Base-by-base conservation (phyloP, 2,797 vertebrate genomes). In the Channallabes apus region DNA sequence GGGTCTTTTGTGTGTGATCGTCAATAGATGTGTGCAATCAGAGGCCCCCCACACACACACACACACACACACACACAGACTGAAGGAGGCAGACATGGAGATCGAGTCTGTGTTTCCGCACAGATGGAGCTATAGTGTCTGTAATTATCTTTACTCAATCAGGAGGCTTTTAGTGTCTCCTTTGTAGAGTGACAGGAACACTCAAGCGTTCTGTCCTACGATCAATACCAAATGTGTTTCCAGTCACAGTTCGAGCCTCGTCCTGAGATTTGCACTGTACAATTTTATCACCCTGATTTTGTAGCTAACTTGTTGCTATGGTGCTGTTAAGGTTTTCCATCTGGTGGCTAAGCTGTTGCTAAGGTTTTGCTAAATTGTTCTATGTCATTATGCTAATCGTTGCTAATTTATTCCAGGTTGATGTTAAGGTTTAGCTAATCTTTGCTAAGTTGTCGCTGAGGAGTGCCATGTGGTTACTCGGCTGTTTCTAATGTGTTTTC, bases 141-240 rank as follows among this genome's bases (percentile, higher is more conserved):
- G 86, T 88, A 91, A 93, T 94, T 89, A 91, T 86, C 79, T 87
- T 88, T 87, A 89, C 62, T 58, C 82, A 91, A 90, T 92, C 87
- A 90, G 77, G 85, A 82, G 67, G 72, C 80, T 84, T 89, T 90
- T 88, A 88, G 90, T 84, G 91, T 46, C 62, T 20, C n/a, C 76
- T 84, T 83, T 22, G 65, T 79, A 90, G 83, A 82, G 12, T 46
- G 67, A 54, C 61, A 29, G 67, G 11, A 27, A 20, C 35, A 62
- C 9, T 80, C 56, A 72, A n/a, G 38, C 76, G 59, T 24, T 32
- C 14, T 41, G 76, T 38, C 15, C 22, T 78, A n/a, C 15, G 62
- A 72, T 71, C 84, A 72, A 24, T 72, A 71, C 27, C 17, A n/a
- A 9, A 38, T 84, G 65, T 38, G 35, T 72, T 85, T 41, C 76